phyloP scores from a whole-genome alignment of 1,140 invertebrate genomes.

The Archegozetes longisetosus region DNA sequence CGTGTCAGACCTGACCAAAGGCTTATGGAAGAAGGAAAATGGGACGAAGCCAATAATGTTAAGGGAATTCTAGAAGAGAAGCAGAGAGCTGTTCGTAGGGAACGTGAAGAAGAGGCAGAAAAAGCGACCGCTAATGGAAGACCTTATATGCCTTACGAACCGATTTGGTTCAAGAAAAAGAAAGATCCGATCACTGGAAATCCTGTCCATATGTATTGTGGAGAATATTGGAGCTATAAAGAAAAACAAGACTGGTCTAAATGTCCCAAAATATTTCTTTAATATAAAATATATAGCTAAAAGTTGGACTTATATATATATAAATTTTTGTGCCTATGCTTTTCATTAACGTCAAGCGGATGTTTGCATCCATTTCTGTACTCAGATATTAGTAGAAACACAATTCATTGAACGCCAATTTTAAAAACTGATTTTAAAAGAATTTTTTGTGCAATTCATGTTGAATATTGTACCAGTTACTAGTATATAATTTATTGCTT shows the following conservation, averaged over 20 bases:
- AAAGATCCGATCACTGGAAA: constrained; percentile 60
- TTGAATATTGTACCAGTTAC: neutral
- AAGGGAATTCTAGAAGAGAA: constrained; percentile 62
- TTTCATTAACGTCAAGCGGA: neutral
- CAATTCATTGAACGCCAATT: neutral
- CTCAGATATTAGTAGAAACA: neutral
- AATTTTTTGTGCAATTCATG: neutral
- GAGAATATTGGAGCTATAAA: constrained; percentile 87
- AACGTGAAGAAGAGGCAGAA: constrained; percentile 62
- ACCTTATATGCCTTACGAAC: constrained; percentile 56
- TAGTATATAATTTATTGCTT: neutral
- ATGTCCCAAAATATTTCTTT: constrained; percentile 86
- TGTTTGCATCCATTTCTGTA: neutral
- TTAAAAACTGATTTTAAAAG: neutral
- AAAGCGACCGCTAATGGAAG: constrained; percentile 49
- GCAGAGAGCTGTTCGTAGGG: constrained; percentile 41
- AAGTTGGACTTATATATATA: neutral
- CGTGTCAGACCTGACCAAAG: constrained; percentile 86
- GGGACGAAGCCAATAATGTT: constrained; percentile 88
- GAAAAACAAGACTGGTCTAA: constrained; percentile 64
- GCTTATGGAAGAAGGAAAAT: constrained; percentile 86
- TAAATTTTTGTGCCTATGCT: neutral
- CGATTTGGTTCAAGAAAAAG: constrained; percentile 78
- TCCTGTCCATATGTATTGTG: constrained; percentile 65
- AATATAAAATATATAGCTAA: too few relatives aligned